Conservation (phyloP, 2,797 vertebrate genomes). For the Anniella stebbinsi region DNA sequence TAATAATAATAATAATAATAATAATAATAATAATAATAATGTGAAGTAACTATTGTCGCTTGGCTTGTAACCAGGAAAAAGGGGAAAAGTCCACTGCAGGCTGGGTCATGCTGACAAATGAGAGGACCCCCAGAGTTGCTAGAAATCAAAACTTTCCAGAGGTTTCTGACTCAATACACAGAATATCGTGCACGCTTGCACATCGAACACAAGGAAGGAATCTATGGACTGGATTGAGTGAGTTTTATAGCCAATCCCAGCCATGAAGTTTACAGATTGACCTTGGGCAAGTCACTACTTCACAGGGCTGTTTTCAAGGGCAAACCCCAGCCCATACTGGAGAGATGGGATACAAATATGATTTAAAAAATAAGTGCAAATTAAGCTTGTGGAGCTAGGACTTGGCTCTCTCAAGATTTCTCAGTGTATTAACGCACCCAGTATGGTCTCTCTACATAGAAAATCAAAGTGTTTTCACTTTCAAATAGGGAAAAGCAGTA, state of each 20-base stretch:
- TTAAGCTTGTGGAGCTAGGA: not conserved
- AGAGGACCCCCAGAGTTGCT: too few species aligned
- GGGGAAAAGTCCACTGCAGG: not conserved
- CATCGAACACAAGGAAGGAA: not conserved
- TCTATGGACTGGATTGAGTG: not conserved
- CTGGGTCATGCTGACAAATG: too few species aligned
- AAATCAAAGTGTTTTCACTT: constrained; percentile 1
- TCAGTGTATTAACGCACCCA: not conserved
- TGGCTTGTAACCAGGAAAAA: not conserved
- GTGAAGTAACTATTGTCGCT: not conserved
- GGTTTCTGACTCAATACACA: not conserved
- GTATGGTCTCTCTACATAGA: not conserved
- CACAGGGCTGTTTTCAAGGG: not conserved
- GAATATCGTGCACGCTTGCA: not conserved
- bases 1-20: too few species aligned
- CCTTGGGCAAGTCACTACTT: not conserved
- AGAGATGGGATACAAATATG: not conserved
- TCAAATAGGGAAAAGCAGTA: constrained; percentile 61
- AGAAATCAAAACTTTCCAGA: not conserved
- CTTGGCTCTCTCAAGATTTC: not conserved
- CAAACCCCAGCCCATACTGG: not conserved
- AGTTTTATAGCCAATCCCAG: not conserved
- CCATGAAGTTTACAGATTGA: not conserved
- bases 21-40: too few species aligned
- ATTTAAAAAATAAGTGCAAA: not conserved